Evolutionary conservation across 1,140 invertebrate genomes (phyloP), one percentile per base, ranked within the genome.

Genomic region (Polyergus mexicanus): DNA sequence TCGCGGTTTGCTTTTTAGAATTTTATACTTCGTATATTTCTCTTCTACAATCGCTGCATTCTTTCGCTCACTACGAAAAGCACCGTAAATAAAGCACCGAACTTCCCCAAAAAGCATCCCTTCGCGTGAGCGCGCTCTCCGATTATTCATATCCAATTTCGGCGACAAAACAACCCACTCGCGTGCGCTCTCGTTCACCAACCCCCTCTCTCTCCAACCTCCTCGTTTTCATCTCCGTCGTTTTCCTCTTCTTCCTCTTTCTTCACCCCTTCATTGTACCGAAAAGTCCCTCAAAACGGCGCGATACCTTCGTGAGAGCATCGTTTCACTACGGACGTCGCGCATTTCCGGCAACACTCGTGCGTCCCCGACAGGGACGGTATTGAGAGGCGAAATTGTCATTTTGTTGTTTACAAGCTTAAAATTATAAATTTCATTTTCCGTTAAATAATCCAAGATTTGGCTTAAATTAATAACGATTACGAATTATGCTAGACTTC

Each of bases 291-390:
- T 54, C 16, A 80, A 80, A 80, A 80, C 32, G 56, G 47, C 35
- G 47, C 51, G 77, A 83, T 28, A 38, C 28, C 51, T 74, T 54
- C 13, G 7, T 5, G 22, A 75, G 65, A 51, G n/a, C n/a, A 51
- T 83, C 44, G 25, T 83, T 84, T 90, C 81, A 84, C 41, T 63
- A 32, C 13, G 16, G 8, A 32, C 47, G n/a, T 92, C 90, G 85
- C 69, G 84, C 47, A 56, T 89, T 89, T 92, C 90, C 89, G 88
- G n/a, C 28, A 16, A 63, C 38, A 84, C 76, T 86, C 75, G 86
- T 83, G 63, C 10, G 54, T 62, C 28, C 74, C 2, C 65, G 63
- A 56, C 38, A 80, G 77, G 63, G 35, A 3, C 47, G 47, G 65
- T 69, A 69, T 80, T 56, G 54, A 62, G 28, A 5, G 28, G 62